Conservation (phyloP, 2,113 vertebrate species). For the Stercorarius parasiticus region DNA sequence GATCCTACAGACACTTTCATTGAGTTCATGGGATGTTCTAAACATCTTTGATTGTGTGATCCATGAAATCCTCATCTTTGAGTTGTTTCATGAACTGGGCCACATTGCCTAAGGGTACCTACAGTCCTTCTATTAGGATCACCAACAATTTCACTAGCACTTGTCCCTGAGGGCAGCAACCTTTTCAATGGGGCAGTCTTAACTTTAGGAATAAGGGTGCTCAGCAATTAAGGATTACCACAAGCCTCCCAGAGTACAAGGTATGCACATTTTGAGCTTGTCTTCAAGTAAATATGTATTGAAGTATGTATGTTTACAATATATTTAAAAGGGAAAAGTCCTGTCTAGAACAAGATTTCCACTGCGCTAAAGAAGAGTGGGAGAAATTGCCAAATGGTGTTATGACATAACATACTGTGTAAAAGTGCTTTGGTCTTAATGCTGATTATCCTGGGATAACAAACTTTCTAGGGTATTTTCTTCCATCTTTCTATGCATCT, state of each 20-base stretch:
- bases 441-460: background rate
- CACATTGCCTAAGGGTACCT: background rate
- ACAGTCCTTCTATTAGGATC: background rate
- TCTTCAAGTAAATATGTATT: background rate
- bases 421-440: background rate
- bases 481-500: background rate
- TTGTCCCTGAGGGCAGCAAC: background rate
- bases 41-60: background rate
- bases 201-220: background rate
- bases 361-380: background rate
- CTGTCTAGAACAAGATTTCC: background rate
- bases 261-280: background rate
- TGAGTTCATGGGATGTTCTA: background rate
- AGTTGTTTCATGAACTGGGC: background rate
- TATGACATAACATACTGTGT: fast-evolving
- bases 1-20: background rate
- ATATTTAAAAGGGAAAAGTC: background rate
- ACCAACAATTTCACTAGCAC: background rate
- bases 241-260: background rate
- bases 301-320: background rate
- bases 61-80: background rate
- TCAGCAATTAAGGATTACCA: background rate
- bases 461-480: background rate
- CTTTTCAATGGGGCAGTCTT: background rate
- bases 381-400: background rate